Percentiles rank a stretch among this genome's conserved stretches.
phyloP scores from a whole-genome alignment of 2,797 vertebrate species.

The Aeoliscus strigatus region DNA sequence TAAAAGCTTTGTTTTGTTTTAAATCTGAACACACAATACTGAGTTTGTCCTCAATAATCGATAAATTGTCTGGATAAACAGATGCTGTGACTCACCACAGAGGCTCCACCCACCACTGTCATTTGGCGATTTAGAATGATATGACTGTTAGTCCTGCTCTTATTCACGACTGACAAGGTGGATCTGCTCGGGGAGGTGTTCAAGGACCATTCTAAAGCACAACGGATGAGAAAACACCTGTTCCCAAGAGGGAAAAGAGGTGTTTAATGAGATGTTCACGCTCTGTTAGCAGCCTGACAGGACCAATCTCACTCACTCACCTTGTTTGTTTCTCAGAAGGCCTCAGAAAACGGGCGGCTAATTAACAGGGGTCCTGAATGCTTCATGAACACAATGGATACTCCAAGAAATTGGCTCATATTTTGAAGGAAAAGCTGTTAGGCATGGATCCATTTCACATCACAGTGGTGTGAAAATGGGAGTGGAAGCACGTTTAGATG shows the following conservation, averaged over 20 bases:
- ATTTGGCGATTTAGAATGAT: too few relatives aligned
- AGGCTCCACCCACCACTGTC: constrained; percentile 13
- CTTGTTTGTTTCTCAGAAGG: constrained; percentile 61
- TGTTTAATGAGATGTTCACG: constrained; percentile 64
- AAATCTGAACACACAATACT: too few relatives aligned
- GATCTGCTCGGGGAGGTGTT: constrained; percentile 12
- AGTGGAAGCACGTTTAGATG: not conserved
- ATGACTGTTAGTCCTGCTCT: constrained; percentile 11
- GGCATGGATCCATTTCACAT: constrained; percentile 10
- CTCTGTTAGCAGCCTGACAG: constrained; percentile 62
- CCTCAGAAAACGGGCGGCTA: constrained; percentile 43
- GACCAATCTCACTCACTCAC: constrained; percentile 55
- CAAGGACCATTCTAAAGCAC: constrained; percentile 18
- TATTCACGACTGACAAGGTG: constrained; percentile 7
- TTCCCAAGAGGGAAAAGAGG: constrained; percentile 34
- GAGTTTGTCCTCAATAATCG: too few relatives aligned
- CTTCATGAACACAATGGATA: constrained; percentile 25
- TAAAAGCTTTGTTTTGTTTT: too few relatives aligned
- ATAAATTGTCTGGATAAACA: too few relatives aligned
- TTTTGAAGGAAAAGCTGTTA: constrained; percentile 15
- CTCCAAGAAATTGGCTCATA: constrained; percentile 10
- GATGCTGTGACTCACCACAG: too few relatives aligned
- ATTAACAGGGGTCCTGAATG: constrained; percentile 49
- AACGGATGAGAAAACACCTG: constrained; percentile 33
- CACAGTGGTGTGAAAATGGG: too few relatives aligned